Percentiles rank a stretch among this genome's conserved stretches.
These are phyloP conservation scores for Chloromyia formosa DNA, from an alignment of 2,888 invertebrate species.

Conservation along the genomic window DNA sequence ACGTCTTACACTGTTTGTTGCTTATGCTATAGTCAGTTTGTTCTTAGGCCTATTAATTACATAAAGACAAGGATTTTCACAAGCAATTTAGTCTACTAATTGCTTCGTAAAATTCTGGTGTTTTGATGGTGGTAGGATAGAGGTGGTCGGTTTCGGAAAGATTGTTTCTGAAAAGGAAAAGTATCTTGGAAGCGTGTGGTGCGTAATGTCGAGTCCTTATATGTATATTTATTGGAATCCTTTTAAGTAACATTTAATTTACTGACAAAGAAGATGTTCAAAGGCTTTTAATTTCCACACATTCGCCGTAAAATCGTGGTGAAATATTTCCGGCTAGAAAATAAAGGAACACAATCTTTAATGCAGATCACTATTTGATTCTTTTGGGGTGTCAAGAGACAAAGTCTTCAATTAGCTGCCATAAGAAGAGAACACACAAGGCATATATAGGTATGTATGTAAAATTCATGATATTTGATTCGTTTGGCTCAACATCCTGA, in stretches of 20 bases:
- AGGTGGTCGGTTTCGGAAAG: neutral
- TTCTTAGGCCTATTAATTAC: conserved; percentile 25
- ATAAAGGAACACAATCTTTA: too few relatives aligned
- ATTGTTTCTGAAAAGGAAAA: neutral
- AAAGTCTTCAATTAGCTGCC: too few relatives aligned
- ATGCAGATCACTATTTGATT: too few relatives aligned
- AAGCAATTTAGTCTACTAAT: conserved; percentile 35
- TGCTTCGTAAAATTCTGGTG: conserved; percentile 12
- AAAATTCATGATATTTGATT: too few relatives aligned
- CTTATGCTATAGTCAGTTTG: conserved; percentile 3
- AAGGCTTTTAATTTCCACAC: neutral
- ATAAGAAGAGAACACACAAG: too few relatives aligned
- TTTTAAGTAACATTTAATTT: neutral
- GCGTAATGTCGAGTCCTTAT: neutral
- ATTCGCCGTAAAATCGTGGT: neutral
- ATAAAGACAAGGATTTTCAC: conserved; percentile 28
- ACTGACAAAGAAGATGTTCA: neutral
- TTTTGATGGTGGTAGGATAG: neutral
- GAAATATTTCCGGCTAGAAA: too few relatives aligned
- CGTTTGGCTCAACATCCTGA: too few relatives aligned
- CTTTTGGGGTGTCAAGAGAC: too few relatives aligned
- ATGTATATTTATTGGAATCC: neutral
- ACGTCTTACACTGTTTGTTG: neutral
- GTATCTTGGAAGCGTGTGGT: neutral
- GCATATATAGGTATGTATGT: too few relatives aligned